Evolutionary conservation across 2,888 invertebrate species (phyloP).

Genomic region (Leptinotarsa haldemani): DNA sequence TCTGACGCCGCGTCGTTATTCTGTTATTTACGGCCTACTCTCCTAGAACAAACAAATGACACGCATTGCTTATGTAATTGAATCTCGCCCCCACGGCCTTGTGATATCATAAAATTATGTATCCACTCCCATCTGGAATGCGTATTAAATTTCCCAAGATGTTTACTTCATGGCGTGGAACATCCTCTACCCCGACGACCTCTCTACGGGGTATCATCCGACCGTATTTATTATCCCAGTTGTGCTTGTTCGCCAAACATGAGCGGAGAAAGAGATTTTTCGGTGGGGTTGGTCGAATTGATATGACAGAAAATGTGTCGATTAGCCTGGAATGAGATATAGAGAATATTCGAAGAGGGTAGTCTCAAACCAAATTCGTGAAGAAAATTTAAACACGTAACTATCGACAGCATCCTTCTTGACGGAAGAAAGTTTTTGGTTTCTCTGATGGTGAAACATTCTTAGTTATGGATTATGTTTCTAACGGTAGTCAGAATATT

Average conservation of each 20-base stretch:
- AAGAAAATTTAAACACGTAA: no score
- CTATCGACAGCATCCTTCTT: no score
- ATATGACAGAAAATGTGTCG: no score
- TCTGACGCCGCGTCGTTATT: not conserved
- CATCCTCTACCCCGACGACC: conserved; percentile 15
- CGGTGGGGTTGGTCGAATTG: not conserved
- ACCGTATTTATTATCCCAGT: conserved; percentile 16
- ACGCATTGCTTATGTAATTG: conserved; percentile 23
- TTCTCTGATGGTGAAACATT: no score
- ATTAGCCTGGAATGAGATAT: no score
- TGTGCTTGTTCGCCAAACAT: conserved; percentile 5
- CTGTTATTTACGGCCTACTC: conserved; percentile 1
- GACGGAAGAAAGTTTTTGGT: no score
- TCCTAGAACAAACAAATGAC: conserved; percentile 18
- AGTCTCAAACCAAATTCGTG: no score
- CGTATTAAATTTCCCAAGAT: conserved; percentile 35
- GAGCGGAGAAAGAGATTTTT: not conserved
- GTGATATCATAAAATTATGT: conserved; percentile 24
- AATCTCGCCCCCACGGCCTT: conserved; percentile 30
- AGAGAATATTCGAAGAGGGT: no score
- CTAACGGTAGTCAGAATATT: no score
- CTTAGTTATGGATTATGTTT: no score
- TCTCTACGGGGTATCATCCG: conserved; percentile 18
- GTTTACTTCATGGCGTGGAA: conserved; percentile 24
- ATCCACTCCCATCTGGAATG: conserved; percentile 32